Conservation (phyloP, 2,888 invertebrate genomes). For the Polydrusus cervinus region DNA sequence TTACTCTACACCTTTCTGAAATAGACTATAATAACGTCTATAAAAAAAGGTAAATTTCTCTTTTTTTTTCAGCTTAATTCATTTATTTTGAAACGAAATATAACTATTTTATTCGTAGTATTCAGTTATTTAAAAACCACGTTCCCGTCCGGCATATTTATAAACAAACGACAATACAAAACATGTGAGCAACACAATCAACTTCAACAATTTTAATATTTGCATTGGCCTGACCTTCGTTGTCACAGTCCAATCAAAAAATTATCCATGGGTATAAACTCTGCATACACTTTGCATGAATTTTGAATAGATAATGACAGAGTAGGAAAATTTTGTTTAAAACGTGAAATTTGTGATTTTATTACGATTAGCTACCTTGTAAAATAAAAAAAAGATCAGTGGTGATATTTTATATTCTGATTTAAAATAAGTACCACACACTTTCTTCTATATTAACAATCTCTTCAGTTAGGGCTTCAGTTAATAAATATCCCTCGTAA, state of each 20-base stretch:
- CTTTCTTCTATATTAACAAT: no score
- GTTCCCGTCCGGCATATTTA: neutral
- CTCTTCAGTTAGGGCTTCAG: no score
- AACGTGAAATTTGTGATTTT: slow-evolving; percentile 25
- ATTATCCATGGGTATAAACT: slow-evolving; percentile 33
- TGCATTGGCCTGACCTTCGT: slow-evolving; percentile 32
- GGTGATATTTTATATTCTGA: no score
- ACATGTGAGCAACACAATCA: slow-evolving; percentile 16
- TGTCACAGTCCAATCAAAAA: slow-evolving; percentile 41
- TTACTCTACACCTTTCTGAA: no score
- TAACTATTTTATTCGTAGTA: neutral
- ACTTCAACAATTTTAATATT: slow-evolving; percentile 10
- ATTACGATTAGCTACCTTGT: neutral
- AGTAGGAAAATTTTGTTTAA: slow-evolving; percentile 29
- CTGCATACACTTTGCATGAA: slow-evolving; percentile 39
- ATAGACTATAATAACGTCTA: no score
- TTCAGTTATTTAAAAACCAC: neutral
- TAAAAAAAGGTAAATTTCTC: no score
- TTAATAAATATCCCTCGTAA: no score
- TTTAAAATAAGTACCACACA: no score
- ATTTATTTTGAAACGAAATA: no score
- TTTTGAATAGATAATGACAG: slow-evolving; percentile 36
- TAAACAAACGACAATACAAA: slow-evolving; percentile 22
- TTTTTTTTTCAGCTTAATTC: no score
- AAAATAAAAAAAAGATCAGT: neutral